phyloP scores from a whole-genome alignment of 2,113 vertebrate species.

The Brachyhypopomus gauderio region DNA sequence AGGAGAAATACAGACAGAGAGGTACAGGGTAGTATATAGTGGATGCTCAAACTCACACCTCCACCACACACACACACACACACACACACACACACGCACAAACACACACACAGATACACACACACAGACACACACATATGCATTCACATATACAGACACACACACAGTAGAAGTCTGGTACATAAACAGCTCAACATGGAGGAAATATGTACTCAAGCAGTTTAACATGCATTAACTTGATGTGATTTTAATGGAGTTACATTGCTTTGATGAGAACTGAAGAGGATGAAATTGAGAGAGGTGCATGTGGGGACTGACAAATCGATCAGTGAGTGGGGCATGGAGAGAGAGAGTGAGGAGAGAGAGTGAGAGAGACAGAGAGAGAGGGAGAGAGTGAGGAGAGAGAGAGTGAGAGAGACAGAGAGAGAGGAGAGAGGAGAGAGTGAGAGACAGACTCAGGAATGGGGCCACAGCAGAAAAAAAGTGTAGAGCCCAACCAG shows the following conservation, averaged over 20 bases:
- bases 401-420: slow-evolving; percentile 4
- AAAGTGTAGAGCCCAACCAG: background rate
- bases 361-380: background rate
- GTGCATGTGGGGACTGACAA: background rate
- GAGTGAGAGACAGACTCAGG: background rate
- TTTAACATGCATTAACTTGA: too few relatives aligned
- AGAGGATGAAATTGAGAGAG: background rate
- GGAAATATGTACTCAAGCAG: too few relatives aligned
- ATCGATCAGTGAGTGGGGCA: background rate
- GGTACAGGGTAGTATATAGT: background rate
- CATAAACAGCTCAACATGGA: too few relatives aligned
- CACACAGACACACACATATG: background rate
- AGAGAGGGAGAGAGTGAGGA: background rate
- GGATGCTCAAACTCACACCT: background rate
- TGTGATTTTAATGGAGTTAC: background rate
- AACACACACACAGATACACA: background rate
- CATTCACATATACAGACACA: background rate
- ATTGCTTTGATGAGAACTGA: background rate
- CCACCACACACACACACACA: background rate
- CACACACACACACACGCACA: background rate
- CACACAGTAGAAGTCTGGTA: too few relatives aligned
- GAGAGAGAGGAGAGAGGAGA: background rate
- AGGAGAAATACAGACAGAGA: background rate
- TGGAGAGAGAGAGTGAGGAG: background rate
- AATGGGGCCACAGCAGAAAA: background rate